Conservation (phyloP, 1,140 invertebrate genomes). For the Drosophila sulfurigaster region DNA sequence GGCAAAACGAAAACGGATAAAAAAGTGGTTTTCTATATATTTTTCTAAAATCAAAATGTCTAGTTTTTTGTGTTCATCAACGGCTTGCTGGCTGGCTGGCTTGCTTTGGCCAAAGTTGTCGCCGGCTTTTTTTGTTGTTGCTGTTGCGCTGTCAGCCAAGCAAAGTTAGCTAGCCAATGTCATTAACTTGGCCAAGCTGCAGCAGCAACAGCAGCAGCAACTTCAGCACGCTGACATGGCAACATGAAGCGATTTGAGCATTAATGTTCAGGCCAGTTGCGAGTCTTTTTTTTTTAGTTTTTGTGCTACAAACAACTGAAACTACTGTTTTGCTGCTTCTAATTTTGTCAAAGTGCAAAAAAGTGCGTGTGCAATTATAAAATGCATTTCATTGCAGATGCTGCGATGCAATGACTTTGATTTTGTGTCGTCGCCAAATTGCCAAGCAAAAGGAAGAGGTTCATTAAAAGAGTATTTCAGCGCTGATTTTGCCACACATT, state of each 20-base stretch:
- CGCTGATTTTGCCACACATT: slow-evolving; percentile 78
- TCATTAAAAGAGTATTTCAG: slow-evolving; percentile 82
- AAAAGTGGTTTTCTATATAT: slow-evolving; percentile 83
- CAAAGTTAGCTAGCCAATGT: slow-evolving; percentile 54
- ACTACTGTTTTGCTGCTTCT: slow-evolving; percentile 45
- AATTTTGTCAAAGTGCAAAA: slow-evolving; percentile 74
- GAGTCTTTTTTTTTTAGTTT: slow-evolving; percentile 44
- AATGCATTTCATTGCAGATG: slow-evolving; percentile 65
- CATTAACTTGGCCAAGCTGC: slow-evolving; percentile 74
- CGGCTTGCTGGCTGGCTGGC: slow-evolving; percentile 58
- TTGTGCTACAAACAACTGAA: slow-evolving; percentile 1
- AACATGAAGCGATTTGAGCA: slow-evolving; percentile 82
- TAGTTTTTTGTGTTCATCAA: slow-evolving; percentile 79
- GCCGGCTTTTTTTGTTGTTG: slow-evolving; percentile 54
- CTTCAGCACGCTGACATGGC: slow-evolving; percentile 67
- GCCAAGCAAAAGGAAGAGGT: slow-evolving; percentile 74
- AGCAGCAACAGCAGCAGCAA: slow-evolving; percentile 25
- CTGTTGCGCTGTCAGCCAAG: slow-evolving; percentile 9
- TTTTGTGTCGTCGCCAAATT: slow-evolving; percentile 78
- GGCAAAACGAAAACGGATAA: slow-evolving; percentile 43
- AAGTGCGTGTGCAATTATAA: slow-evolving; percentile 81
- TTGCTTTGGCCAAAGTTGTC: slow-evolving; percentile 76
- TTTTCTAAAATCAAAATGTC: slow-evolving; percentile 83
- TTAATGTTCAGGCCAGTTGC: slow-evolving; percentile 75
- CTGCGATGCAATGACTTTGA: slow-evolving; percentile 65